Conservation (phyloP, 2,888 invertebrate species). For the Cerceris ruficornis region DNA sequence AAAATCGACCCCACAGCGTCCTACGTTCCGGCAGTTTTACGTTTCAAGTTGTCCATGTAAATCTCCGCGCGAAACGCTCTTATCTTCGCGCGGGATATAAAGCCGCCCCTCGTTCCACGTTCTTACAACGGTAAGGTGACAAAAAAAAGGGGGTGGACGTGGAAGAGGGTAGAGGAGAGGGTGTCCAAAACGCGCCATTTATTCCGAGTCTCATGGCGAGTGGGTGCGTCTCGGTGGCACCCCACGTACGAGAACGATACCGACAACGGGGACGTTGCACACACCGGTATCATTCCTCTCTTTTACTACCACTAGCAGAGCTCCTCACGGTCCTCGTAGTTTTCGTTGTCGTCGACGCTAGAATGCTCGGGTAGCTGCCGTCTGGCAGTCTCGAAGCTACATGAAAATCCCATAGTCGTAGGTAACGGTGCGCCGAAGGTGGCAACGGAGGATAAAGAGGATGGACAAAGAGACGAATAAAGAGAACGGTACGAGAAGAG, state of each 20-base stretch:
- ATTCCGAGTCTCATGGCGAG: constrained; percentile 32
- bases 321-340: neutral
- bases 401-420: constrained; percentile 60
- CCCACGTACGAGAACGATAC: constrained; percentile 33
- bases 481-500: neutral
- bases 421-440: neutral
- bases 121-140: constrained; percentile 37
- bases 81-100: constrained; percentile 51
- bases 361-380: neutral
- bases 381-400: constrained; percentile 42
- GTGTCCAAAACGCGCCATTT: constrained; percentile 47
- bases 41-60: constrained; percentile 53
- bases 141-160: constrained; percentile 4
- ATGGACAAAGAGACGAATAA: constrained; percentile 19
- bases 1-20: constrained; percentile 5
- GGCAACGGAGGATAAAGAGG: neutral
- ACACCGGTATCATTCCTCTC: neutral
- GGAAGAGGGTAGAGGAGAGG: constrained; percentile 12
- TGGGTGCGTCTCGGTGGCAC: constrained; percentile 16
- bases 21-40: constrained; percentile 36
- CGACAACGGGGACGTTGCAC: constrained; percentile 27
- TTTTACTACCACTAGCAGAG: neutral
- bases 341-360: neutral
- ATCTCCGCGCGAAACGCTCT: constrained; percentile 50
- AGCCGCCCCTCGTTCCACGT: constrained; percentile 19